Percentiles rank a stretch among this genome's conserved stretches.
phyloP scores from a whole-genome alignment of 2,113 vertebrate species.

The Dunckerocampus dactyliophorus region DNA sequence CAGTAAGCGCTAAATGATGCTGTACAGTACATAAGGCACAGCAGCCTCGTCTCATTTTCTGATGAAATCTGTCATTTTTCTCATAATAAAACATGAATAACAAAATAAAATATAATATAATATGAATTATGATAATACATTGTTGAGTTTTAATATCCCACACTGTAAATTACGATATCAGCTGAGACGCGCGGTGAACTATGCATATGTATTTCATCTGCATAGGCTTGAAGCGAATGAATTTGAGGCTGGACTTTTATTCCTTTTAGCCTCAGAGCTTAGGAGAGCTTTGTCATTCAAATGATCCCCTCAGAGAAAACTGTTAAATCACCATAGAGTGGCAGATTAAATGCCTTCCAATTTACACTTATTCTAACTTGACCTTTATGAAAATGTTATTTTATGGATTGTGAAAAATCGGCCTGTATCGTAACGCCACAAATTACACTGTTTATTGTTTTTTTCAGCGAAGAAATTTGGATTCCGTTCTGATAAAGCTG shows the following conservation, averaged over 20 bases:
- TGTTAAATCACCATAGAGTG: slow-evolving; percentile 26
- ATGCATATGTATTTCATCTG: slow-evolving; percentile 54
- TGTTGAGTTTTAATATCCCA: slow-evolving; percentile 8
- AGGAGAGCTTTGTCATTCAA: slow-evolving; percentile 50
- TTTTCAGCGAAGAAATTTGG: too few species aligned
- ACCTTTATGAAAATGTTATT: slow-evolving; percentile 11
- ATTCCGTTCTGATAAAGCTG: too few species aligned
- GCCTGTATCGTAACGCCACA: background rate
- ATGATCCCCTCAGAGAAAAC: slow-evolving; percentile 32
- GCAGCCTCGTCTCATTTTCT: too few species aligned
- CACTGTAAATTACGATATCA: slow-evolving; percentile 30
- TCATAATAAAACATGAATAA: too few species aligned
- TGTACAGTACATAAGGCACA: too few species aligned
- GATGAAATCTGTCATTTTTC: too few species aligned
- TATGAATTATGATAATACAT: background rate
- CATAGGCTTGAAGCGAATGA: slow-evolving; percentile 17
- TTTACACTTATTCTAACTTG: slow-evolving; percentile 34
- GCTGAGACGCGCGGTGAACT: slow-evolving; percentile 23
- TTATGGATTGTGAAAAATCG: background rate
- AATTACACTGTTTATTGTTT: too few species aligned
- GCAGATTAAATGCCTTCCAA: slow-evolving; percentile 22
- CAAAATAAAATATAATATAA: background rate
- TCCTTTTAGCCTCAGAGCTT: slow-evolving; percentile 41
- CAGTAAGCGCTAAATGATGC: background rate
- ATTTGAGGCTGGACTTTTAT: slow-evolving; percentile 32